Conservation (phyloP, 2,888 invertebrate species). For the Desoria tigrina region DNA sequence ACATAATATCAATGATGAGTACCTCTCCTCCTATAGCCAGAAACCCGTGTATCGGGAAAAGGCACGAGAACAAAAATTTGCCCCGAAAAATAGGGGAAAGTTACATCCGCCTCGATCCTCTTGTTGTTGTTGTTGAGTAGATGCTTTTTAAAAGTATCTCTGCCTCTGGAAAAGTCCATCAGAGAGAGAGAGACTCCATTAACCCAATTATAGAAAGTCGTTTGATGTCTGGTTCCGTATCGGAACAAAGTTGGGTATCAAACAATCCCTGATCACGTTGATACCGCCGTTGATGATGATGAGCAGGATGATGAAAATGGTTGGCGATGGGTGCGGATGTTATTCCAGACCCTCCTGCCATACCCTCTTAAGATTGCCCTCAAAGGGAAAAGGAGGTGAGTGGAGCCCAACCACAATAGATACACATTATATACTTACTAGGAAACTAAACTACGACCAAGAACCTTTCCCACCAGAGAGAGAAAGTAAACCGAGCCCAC, state of each 20-base stretch:
- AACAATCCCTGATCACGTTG: slow-evolving; percentile 27
- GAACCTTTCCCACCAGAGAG: background rate
- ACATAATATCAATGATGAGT: too few relatives aligned
- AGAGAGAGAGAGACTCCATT: slow-evolving; percentile 49
- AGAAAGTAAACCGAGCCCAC: slow-evolving; percentile 9
- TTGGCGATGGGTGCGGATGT: slow-evolving; percentile 8
- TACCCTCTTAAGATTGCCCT: slow-evolving; percentile 1
- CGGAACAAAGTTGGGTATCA: slow-evolving; percentile 20
- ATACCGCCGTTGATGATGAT: slow-evolving; percentile 2
- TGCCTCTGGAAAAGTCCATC: slow-evolving; percentile 36
- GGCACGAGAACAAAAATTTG: background rate
- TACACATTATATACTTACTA: too few relatives aligned
- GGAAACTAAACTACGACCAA: too few relatives aligned
- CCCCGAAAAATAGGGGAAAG: background rate
- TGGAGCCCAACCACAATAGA: background rate
- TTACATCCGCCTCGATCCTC: background rate
- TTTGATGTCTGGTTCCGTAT: slow-evolving; percentile 42
- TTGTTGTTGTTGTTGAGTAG: background rate
- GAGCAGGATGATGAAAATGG: slow-evolving; percentile 12
- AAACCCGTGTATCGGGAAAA: background rate
- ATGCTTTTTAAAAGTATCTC: slow-evolving; percentile 18
- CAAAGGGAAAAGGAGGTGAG: slow-evolving; percentile 7
- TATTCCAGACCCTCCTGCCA: slow-evolving; percentile 3
- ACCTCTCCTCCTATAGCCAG: background rate
- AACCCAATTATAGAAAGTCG: slow-evolving; percentile 47